These are phyloP conservation scores for Rana temporaria DNA, from an alignment of 2,113 vertebrate species.

Conservation along the genomic window DNA sequence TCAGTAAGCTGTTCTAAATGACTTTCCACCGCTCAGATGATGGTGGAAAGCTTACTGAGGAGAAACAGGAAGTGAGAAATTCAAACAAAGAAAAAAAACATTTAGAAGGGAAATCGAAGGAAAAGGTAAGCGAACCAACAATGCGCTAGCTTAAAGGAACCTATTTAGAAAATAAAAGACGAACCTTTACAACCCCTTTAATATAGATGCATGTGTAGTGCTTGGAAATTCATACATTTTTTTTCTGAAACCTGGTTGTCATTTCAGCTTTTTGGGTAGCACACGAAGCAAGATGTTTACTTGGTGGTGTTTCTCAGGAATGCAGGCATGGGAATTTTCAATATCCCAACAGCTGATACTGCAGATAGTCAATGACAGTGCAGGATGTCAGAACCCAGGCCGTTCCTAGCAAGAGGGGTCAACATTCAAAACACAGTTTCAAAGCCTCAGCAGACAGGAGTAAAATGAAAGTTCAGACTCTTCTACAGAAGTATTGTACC, in stretches of 20 bases:
- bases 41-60: no score
- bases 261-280: background rate
- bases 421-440: slow-evolving; percentile 29
- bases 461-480: slow-evolving; percentile 41
- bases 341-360: slow-evolving; percentile 8
- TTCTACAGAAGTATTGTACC: slow-evolving; percentile 12
- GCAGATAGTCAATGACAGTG: slow-evolving; percentile 17
- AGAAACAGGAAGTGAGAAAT: no score
- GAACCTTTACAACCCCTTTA: no score
- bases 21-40: no score
- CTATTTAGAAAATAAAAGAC: no score
- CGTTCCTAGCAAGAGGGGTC: slow-evolving; percentile 30
- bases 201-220: background rate
- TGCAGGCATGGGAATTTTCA: slow-evolving; percentile 18
- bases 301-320: slow-evolving; percentile 19
- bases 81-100: no score
- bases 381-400: slow-evolving; percentile 12
- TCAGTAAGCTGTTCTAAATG: no score
- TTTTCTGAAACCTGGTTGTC: slow-evolving; percentile 10
- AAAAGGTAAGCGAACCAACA: no score
- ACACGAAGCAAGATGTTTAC: slow-evolving; percentile 33
- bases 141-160: no score
- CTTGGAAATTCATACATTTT: background rate
- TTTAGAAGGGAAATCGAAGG: no score
- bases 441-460: slow-evolving; percentile 10